phyloP scores from a whole-genome alignment of 2,113 vertebrate species.

The Gila orcuttii region DNA sequence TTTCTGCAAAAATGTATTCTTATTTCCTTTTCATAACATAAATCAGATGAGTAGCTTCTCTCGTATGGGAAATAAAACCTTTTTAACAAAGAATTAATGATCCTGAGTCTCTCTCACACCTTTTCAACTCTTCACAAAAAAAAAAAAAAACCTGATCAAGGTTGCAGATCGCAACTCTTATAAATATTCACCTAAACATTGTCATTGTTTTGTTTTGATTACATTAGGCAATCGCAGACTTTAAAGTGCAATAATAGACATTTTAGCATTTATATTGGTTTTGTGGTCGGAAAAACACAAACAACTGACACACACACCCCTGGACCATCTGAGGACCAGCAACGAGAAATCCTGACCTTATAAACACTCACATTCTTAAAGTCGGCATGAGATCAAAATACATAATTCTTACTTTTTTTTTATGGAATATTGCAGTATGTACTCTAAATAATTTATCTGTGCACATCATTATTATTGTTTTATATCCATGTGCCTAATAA shows the following conservation, averaged over 20 bases:
- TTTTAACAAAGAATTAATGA: not conserved
- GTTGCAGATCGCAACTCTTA: conserved; percentile 68
- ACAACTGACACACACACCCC: conserved; percentile 70
- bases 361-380: conserved; percentile 64
- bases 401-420: too few species aligned
- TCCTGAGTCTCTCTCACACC: conserved; percentile 12
- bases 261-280: conserved; percentile 85
- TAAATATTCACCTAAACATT: conserved; percentile 74
- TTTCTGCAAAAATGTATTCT: not conserved
- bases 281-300: conserved; percentile 65
- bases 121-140: conserved; percentile 30
- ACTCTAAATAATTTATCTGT: too few species aligned
- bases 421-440: too few species aligned
- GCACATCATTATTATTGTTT: too few species aligned
- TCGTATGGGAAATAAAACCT: not conserved
- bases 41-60: conserved; percentile 1
- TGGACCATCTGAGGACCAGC: conserved; percentile 56
- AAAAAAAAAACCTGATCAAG: conserved; percentile 62
- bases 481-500: too few species aligned
- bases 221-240: conserved; percentile 73
- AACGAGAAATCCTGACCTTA: conserved; percentile 63
- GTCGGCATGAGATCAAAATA: too few species aligned
- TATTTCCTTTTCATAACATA: not conserved
- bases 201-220: conserved; percentile 72
- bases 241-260: conserved; percentile 78